Conservation (phyloP, 2,113 vertebrate species). For the Stigmatopora argus region DNA sequence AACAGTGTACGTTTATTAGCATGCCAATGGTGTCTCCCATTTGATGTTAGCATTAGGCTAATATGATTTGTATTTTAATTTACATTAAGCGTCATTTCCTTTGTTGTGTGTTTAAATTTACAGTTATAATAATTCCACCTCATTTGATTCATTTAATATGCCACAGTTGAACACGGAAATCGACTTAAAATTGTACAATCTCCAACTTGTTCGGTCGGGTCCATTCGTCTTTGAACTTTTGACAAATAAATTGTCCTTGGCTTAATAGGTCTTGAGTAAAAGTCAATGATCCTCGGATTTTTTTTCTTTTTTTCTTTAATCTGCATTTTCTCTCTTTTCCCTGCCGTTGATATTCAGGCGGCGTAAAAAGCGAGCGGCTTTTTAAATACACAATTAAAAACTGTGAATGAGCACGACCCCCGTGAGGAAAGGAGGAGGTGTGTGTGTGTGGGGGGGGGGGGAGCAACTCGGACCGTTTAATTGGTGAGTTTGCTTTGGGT, state of each 20-base stretch:
- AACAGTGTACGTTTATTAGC: too few species aligned
- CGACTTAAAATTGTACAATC: too few species aligned
- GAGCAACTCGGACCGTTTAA: neutral
- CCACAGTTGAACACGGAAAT: too few species aligned
- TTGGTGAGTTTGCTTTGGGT: slow-evolving; percentile 2
- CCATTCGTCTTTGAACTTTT: neutral
- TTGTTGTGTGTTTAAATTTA: too few species aligned
- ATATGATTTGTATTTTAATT: too few species aligned
- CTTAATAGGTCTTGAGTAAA: neutral
- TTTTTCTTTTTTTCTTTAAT: too few species aligned
- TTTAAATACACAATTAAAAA: slow-evolving; percentile 1
- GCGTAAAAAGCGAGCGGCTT: neutral
- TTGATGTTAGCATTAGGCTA: too few species aligned
- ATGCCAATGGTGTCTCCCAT: too few species aligned
- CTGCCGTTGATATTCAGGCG: neutral
- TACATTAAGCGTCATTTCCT: too few species aligned
- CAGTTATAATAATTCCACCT: too few species aligned
- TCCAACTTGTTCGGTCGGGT: neutral
- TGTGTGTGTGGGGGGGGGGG: neutral
- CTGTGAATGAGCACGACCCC: neutral
- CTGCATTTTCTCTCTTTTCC: neutral
- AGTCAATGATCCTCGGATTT: neutral
- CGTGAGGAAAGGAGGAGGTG: neutral
- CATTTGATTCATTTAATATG: too few species aligned
- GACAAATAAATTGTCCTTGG: neutral